Evolutionary conservation across 2,888 invertebrate genomes (phyloP).

Genomic region (Leuctra nigra): DNA sequence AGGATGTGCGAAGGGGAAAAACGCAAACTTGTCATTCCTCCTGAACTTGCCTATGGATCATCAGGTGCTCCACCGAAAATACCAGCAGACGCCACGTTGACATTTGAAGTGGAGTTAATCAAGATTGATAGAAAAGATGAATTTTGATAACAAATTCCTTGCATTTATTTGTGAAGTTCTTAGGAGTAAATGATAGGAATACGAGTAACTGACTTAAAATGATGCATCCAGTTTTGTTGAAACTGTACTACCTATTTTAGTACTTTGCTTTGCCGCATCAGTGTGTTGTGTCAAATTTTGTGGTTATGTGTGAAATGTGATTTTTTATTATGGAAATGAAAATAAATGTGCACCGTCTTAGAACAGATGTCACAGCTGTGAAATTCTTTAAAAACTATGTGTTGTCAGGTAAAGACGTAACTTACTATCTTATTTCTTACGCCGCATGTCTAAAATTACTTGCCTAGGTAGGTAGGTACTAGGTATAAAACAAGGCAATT

Average conservation of each 20-base stretch:
- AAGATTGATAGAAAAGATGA: slow-evolving; percentile 64
- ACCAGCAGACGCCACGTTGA: slow-evolving; percentile 69
- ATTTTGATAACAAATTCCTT: slow-evolving; percentile 30
- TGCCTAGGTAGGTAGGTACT: too few species aligned
- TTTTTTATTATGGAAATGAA: background rate
- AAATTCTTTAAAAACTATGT: slow-evolving; percentile 16
- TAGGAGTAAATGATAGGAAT: too few species aligned
- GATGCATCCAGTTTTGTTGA: too few species aligned
- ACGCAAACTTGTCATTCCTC: slow-evolving; percentile 76
- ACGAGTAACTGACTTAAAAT: too few species aligned
- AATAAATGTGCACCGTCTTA: slow-evolving; percentile 2
- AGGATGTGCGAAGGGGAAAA: slow-evolving; percentile 78
- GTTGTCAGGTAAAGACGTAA: slow-evolving; percentile 14
- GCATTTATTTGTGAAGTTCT: too few species aligned
- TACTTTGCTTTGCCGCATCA: too few species aligned
- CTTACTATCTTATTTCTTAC: too few species aligned
- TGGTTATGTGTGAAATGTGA: too few species aligned
- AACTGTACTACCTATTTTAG: too few species aligned
- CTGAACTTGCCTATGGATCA: slow-evolving; percentile 78
- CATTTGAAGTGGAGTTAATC: slow-evolving; percentile 73
- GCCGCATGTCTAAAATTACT: too few species aligned
- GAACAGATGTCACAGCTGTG: slow-evolving; percentile 19
- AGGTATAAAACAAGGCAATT: too few species aligned
- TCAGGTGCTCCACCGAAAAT: slow-evolving; percentile 78
- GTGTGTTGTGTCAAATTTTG: too few species aligned